Conservation (phyloP, 1,140 invertebrate species). For the Ganaspis sp. region DNA sequence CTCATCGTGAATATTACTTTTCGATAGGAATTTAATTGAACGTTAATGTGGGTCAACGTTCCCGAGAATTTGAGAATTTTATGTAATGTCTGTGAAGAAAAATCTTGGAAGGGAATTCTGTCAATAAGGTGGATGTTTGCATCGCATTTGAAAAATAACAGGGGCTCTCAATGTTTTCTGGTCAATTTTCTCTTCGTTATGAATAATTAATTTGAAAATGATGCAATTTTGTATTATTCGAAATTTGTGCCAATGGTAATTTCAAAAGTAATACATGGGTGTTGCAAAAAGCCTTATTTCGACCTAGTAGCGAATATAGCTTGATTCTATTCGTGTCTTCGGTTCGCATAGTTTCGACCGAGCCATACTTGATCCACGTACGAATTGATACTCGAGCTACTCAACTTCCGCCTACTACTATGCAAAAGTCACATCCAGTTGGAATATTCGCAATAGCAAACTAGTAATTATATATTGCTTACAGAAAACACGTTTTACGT, state of each 20-base stretch:
- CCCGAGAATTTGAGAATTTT: background rate
- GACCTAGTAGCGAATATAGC: conserved; percentile 9
- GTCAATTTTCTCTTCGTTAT: no score
- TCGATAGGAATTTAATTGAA: conserved; percentile 6
- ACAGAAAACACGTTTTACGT: no score
- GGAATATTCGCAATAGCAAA: conserved; percentile 1
- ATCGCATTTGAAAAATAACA: background rate
- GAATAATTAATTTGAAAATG: no score
- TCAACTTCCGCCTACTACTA: conserved; percentile 24
- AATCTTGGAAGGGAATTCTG: background rate
- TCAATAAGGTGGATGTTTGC: background rate
- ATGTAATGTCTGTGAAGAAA: background rate
- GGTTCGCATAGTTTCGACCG: conserved; percentile 26
- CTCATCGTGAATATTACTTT: background rate
- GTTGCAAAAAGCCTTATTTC: conserved; percentile 10
- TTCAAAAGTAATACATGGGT: background rate
- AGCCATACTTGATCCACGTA: conserved; percentile 8
- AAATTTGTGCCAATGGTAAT: background rate
- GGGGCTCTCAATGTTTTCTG: background rate
- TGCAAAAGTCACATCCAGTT: background rate
- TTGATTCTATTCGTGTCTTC: conserved; percentile 30
- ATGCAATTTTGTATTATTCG: background rate
- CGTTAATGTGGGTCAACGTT: background rate
- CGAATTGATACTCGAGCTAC: conserved; percentile 22
- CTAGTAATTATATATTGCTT: no score